Percentiles rank a stretch among this genome's conserved stretches.
phyloP scores from a whole-genome alignment of 2,888 invertebrate species.

The Volucella inanis region DNA sequence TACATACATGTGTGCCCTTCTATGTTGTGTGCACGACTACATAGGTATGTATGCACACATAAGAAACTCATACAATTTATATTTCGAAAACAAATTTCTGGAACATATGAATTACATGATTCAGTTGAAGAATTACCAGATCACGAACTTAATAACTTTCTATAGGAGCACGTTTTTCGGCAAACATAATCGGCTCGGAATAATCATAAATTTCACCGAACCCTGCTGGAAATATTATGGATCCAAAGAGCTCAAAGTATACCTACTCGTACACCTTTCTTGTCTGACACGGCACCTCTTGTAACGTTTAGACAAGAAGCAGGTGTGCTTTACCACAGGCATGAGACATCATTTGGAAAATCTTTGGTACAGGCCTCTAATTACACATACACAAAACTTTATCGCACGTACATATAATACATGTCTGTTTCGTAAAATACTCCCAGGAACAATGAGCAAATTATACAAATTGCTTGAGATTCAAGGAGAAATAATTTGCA shows the following conservation, averaged over 20 bases:
- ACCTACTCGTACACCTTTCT: conserved; percentile 45
- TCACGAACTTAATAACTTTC: conserved; percentile 45
- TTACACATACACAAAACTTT: conserved; percentile 73
- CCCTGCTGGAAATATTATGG: conserved; percentile 45
- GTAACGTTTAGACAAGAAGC: conserved; percentile 60
- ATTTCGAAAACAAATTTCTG: conserved; percentile 10
- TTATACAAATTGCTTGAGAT: conserved; percentile 75
- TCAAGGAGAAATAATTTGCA: conserved; percentile 74
- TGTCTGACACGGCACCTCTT: conserved; percentile 47
- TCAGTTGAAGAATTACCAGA: conserved; percentile 20
- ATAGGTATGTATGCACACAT: too few relatives aligned
- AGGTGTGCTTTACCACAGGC: conserved; percentile 71
- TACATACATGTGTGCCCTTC: too few relatives aligned
- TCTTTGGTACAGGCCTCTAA: conserved; percentile 67
- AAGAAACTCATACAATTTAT: not conserved
- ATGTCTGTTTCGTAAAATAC: conserved; percentile 73
- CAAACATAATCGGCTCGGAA: conserved; percentile 65
- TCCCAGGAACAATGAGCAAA: conserved; percentile 74
- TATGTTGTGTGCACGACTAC: too few relatives aligned
- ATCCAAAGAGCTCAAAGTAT: conserved; percentile 31
- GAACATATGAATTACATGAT: conserved; percentile 31
- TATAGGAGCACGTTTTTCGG: conserved; percentile 44
- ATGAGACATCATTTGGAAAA: conserved; percentile 71
- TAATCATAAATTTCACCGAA: conserved; percentile 64
- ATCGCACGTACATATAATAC: conserved; percentile 56